Base-by-base conservation (phyloP, 2,888 invertebrate genomes). In the Chorisops tibialis region DNA sequence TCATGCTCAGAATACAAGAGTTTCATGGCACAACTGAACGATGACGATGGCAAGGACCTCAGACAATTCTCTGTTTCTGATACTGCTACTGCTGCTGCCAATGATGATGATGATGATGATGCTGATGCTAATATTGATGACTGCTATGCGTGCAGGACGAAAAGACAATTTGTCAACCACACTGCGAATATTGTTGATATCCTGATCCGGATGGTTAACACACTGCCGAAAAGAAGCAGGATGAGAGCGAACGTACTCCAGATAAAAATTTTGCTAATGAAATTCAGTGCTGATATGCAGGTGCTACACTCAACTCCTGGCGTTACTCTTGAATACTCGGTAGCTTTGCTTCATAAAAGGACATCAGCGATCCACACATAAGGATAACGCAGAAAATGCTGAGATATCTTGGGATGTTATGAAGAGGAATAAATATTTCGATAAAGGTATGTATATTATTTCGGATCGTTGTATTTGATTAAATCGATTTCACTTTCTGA, bases 1-100 rank as follows among this genome's bases (percentile, higher is more conserved):
- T 50, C 64, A 64, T 64, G 64, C 64, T 61, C 64, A 61, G 64
- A 61, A 61, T 61, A 61, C 30, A n/a, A n/a, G 41, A 51, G 52
- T 59, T 61, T 51, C 24, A 61, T 61, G 41, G 58, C 59, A 59
- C 64, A 47, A 59, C 43, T 61, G 38, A 56, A 61, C 45, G 51
- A 56, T 52, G 41, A 52, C 59, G 45, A 45, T 43, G 48, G 48
- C 35, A 49, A 22, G 41, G 30, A 3, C 22, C 21, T 2, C 9
- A 30, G 30, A 14, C n/a, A n/a, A n/a, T n/a, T n/a, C n/a, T n/a
- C n/a, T 22, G 41, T 21, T 30, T 30, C 30, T 30, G 30, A 14
- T 39, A 19, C 19, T 52, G 16, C 37, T 54, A 14, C 30, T 43
- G 11, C 24, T 54, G 21, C 11, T 21, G 12, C 18, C 38, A 38